A percentile compares a stretch with the other conserved stretches of the same genome.
Evolutionary conservation across 2,113 vertebrate genomes (phyloP).

Genomic region (Rynchops niger): DNA sequence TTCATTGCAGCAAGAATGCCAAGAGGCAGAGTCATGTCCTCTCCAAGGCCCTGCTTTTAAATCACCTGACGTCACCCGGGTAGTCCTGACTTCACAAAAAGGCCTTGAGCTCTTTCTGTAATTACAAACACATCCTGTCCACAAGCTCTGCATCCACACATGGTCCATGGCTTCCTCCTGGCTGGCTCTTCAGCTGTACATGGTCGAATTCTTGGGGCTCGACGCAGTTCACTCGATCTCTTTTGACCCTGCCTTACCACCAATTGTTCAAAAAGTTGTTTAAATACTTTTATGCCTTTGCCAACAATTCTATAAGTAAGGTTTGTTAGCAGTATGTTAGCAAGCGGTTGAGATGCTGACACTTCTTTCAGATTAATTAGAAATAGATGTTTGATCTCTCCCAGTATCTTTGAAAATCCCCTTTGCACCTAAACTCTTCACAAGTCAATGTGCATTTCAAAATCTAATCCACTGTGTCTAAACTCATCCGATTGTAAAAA

Average conservation of each 20-base stretch:
- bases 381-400: background rate
- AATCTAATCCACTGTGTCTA: background rate
- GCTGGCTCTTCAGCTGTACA: background rate
- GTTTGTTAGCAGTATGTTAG: background rate
- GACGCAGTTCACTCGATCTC: background rate
- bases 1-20: background rate
- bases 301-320: background rate
- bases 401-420: background rate
- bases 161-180: background rate
- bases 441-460: background rate
- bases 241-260: background rate
- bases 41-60: background rate
- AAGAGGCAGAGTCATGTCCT: background rate
- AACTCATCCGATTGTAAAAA: background rate
- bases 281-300: background rate
- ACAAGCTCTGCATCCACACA: background rate
- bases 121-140: background rate
- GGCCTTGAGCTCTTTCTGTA: background rate
- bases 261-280: background rate
- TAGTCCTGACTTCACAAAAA: background rate
- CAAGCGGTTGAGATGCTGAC: background rate
- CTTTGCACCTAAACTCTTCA: background rate
- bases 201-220: background rate
- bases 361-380: background rate
- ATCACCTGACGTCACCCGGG: accelerated